Evolutionary conservation across 1,140 invertebrate genomes (phyloP).

Genomic region (Drosophila baimaii): DNA sequence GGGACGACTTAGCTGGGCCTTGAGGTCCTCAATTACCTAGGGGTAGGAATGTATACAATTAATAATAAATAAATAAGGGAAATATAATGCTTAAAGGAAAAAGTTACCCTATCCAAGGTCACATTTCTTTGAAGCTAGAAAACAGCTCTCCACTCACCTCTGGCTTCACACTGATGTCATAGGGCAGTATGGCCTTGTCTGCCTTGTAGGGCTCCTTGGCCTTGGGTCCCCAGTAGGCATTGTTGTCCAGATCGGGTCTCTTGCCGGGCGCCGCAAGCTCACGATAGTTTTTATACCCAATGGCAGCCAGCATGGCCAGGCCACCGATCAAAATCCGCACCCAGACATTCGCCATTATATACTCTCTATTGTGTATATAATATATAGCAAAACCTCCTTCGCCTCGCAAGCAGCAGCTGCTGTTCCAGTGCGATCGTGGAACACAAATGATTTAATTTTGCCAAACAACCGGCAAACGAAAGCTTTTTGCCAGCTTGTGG

Average conservation of each 20-base stretch:
- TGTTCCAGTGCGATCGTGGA: neutral
- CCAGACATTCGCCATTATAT: constrained; percentile 35
- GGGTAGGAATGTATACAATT: too few species aligned
- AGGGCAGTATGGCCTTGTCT: constrained; percentile 62
- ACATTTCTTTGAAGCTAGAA: too few species aligned
- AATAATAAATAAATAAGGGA: neutral
- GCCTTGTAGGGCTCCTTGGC: constrained; percentile 47
- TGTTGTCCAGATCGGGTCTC: constrained; percentile 65
- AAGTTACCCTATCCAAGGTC: too few species aligned
- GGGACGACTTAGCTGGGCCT: constrained; percentile 86
- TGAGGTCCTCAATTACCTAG: constrained; percentile 87
- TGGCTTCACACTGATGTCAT: constrained; percentile 65
- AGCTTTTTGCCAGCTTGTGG: constrained; percentile 37
- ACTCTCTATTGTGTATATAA: constrained; percentile 4
- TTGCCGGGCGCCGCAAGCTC: constrained; percentile 59
- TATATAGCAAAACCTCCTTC: neutral
- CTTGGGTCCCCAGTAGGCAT: constrained; percentile 73
- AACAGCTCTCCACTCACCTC: constrained; percentile 36
- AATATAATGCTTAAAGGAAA: too few species aligned
- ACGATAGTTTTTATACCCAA: constrained; percentile 66
- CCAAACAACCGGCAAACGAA: constrained; percentile 16
- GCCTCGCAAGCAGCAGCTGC: neutral
- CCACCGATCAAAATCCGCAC: constrained; percentile 57
- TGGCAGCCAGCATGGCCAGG: constrained; percentile 41
- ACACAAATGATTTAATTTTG: constrained; percentile 30